Evolutionary conservation across 1,140 invertebrate species (phyloP).

Genomic region (Phymorhynchus buccinoides): DNA sequence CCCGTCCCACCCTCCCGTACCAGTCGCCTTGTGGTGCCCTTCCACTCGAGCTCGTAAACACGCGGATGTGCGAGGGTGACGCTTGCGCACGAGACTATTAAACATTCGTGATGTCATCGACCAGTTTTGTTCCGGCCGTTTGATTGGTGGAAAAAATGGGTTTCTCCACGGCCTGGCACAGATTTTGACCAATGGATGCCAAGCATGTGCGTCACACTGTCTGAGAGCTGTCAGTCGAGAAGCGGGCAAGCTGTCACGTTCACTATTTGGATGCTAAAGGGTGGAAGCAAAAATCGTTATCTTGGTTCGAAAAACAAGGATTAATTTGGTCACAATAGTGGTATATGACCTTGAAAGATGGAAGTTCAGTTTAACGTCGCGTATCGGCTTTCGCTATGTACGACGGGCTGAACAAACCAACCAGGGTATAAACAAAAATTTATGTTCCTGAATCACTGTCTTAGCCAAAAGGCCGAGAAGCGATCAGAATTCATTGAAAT

Average conservation of each 20-base stretch:
- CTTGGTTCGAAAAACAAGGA: no score
- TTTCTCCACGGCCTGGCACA: background rate
- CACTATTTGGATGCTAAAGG: no score
- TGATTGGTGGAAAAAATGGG: background rate
- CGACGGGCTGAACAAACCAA: no score
- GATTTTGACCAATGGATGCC: background rate
- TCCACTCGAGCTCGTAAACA: constrained; percentile 5
- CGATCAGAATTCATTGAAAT: no score
- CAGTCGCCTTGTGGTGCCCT: background rate
- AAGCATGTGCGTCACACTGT: background rate
- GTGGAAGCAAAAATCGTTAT: no score
- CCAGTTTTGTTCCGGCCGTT: background rate
- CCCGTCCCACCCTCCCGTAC: background rate
- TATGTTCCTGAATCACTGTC: no score
- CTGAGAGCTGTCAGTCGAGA: background rate
- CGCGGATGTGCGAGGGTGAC: background rate
- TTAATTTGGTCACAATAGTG: no score
- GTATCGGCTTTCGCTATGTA: no score
- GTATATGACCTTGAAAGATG: no score
- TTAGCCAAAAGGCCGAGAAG: no score
- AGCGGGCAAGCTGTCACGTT: background rate
- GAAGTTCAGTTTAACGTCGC: no score
- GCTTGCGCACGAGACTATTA: background rate
- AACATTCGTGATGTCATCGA: background rate
- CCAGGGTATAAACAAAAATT: no score